Evolutionary conservation across 23 tunicate species (phyloP), one percentile per base, ranked within the genome.

Genomic region (Oikopleura dioica): DNA sequence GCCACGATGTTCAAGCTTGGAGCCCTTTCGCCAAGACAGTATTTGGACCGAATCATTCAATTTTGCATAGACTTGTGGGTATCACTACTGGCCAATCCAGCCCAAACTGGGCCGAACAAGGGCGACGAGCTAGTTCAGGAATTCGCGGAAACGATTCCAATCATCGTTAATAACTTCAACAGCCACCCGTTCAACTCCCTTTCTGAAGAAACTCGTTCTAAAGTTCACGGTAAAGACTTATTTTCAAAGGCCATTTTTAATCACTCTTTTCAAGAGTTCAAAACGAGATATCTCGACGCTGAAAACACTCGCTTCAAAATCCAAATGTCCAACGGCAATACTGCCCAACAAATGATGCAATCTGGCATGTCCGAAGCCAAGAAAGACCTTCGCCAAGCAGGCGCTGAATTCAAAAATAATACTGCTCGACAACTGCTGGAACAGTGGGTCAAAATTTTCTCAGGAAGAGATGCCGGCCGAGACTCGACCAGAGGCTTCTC

Each of bases 381-480:
- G 72, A n/a, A n/a, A n/a, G n/a, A n/a, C n/a, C n/a, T n/a, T n/a
- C 72, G 72, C 4, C 33, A 23, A 28, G 72, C 26, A 2, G 16
- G 30, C 4, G 32, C 72, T 2, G 72, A 63, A 21, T 63, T 63
- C 33, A 63, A 63, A 63, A n/a, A n/a, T n/a, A 28, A 28, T 23
- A 23, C 30, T 2, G 72, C 26, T 28, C 5, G 5, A 2, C 72
- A 63, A 2, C 36, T 83, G 35, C 59, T 94, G 58, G 59, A 85
- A n/a, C 95, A 94, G 35, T 94, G 99, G 99, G 88, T 86, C 37
- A 83, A 82, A 37, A 94, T 94, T 38, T 86, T 80, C 59, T 87
- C 83, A 78, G 84, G 89, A 36, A 95, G 88, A 0, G 72, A 81
- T 38, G 81, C 95, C 32, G 87, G 95, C 23, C 51, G 95, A 69